Percentiles rank a stretch among this genome's conserved stretches.
These are phyloP conservation scores for Etia nguti DNA, from an alignment of 2,113 vertebrate species.

Conservation along the genomic window DNA sequence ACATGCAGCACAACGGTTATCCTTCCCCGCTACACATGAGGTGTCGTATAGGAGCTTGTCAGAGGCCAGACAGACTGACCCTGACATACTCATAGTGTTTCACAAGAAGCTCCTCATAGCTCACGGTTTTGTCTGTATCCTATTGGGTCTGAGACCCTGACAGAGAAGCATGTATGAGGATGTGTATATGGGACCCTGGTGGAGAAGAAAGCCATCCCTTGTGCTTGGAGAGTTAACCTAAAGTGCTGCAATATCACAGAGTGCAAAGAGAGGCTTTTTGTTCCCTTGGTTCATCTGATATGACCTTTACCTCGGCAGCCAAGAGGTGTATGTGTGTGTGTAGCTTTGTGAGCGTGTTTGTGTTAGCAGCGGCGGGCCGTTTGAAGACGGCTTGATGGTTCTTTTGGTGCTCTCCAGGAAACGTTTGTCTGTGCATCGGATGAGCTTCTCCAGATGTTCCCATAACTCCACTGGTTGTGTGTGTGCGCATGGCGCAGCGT, in stretches of 20 bases:
- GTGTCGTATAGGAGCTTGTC: slow-evolving; percentile 10
- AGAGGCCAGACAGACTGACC: slow-evolving; percentile 44
- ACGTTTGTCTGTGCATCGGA: slow-evolving; percentile 63
- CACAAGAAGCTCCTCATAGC: slow-evolving; percentile 24
- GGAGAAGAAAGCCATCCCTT: slow-evolving; percentile 48
- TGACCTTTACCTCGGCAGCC: slow-evolving; percentile 40
- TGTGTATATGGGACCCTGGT: slow-evolving; percentile 12
- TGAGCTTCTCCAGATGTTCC: slow-evolving; percentile 74
- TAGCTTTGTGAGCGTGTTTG: slow-evolving; percentile 27
- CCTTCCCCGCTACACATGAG: not conserved
- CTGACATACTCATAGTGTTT: slow-evolving; percentile 44
- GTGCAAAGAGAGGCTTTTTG: slow-evolving; percentile 55
- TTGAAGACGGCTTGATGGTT: slow-evolving; percentile 62
- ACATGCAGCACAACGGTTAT: not conserved
- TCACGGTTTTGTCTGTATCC: slow-evolving; percentile 22
- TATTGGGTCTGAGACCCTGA: slow-evolving; percentile 19
- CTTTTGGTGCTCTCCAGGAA: slow-evolving; percentile 67
- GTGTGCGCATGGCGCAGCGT: not conserved
- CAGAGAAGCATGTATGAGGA: slow-evolving; percentile 25
- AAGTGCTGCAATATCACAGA: slow-evolving; percentile 39
- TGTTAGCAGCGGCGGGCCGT: slow-evolving; percentile 43
- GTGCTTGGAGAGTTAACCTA: slow-evolving; percentile 56
- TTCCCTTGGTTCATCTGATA: slow-evolving; percentile 48
- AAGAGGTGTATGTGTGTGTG: slow-evolving; percentile 9
- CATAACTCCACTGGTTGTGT: slow-evolving; percentile 39